These are phyloP conservation scores for Sebastes trivittatus DNA, from an alignment of 2,797 vertebrate genomes.

Conservation along the genomic window DNA sequence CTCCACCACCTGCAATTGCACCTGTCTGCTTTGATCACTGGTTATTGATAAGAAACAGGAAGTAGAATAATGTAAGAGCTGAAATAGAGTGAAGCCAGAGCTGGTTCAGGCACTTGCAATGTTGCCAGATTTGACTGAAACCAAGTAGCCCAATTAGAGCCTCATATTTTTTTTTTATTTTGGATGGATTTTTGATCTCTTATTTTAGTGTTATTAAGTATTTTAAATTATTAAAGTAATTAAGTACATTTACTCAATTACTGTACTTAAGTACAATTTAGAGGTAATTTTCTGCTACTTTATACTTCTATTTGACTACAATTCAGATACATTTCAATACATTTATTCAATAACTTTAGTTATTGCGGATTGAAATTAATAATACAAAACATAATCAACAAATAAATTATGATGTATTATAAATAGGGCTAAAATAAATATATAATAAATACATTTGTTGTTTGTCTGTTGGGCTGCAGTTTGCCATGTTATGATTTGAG, in stretches of 20 bases:
- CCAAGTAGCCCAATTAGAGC: too few species aligned
- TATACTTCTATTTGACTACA: background rate
- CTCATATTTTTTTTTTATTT: accelerated
- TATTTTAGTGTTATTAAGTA: background rate
- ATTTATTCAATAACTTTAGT: background rate
- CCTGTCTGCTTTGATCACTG: slow-evolving; percentile 63
- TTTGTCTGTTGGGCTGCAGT: too few species aligned
- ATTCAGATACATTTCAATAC: background rate
- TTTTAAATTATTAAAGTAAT: background rate
- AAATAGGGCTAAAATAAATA: too few species aligned
- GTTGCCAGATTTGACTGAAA: background rate
- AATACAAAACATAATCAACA: background rate
- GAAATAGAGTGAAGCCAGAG: background rate
- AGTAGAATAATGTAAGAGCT: slow-evolving; percentile 11
- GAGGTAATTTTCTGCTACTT: too few species aligned
- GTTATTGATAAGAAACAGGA: slow-evolving; percentile 40
- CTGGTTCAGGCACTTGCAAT: background rate
- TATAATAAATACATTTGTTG: accelerated
- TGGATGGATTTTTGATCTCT: too few species aligned
- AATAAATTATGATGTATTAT: background rate
- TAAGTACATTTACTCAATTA: background rate
- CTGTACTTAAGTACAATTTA: background rate
- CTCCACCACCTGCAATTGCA: slow-evolving; percentile 56
- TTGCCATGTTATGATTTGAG: too few species aligned
- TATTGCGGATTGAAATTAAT: too few species aligned